These are phyloP conservation scores for Chaetura pelagica DNA, from an alignment of 2,113 vertebrate species.

Conservation along the genomic window DNA sequence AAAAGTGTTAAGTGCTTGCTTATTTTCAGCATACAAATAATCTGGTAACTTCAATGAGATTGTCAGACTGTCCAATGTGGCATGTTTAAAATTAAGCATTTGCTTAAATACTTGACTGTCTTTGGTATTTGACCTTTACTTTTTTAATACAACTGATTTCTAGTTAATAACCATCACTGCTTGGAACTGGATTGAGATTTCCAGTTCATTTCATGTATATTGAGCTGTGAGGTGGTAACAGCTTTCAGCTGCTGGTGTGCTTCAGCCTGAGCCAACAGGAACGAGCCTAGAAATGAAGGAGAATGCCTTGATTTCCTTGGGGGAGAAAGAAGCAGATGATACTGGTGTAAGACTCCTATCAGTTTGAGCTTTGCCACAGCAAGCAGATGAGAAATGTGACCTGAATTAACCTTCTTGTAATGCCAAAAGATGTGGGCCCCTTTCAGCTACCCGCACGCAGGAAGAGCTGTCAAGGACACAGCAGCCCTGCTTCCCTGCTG, in stretches of 20 bases:
- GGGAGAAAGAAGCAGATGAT: neutral
- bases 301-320: neutral
- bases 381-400: neutral
- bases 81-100: neutral
- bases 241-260: neutral
- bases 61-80: neutral
- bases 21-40: neutral
- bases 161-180: neutral
- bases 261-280: neutral
- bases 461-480: neutral
- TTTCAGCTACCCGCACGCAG: fast-evolving
- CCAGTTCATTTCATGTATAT: neutral
- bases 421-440: neutral
- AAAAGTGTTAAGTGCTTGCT: neutral
- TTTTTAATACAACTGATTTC: neutral
- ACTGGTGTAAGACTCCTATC: neutral
- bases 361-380: neutral
- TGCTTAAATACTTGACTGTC: neutral
- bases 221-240: neutral
- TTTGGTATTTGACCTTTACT: neutral
- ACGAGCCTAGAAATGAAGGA: neutral
- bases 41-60: neutral
- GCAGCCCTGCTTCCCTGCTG: neutral
- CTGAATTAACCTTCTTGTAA: neutral
- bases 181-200: neutral